Evolutionary conservation across 2,113 vertebrate genomes (phyloP).

Genomic region (Pteruthius melanotis): DNA sequence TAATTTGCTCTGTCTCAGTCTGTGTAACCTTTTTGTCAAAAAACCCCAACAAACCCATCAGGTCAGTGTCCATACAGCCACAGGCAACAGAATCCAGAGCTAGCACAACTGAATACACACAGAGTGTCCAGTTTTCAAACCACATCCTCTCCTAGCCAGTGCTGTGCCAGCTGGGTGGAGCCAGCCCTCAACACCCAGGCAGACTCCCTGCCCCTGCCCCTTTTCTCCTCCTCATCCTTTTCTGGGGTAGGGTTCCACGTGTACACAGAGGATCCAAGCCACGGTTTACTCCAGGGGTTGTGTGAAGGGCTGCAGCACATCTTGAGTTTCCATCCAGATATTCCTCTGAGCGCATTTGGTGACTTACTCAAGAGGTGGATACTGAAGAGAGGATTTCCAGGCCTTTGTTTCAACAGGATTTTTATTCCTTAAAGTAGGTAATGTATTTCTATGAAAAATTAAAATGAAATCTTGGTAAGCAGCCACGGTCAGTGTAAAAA

Average conservation of each 20-base stretch:
- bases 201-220: neutral
- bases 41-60: neutral
- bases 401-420: neutral
- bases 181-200: neutral
- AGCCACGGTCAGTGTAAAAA: neutral
- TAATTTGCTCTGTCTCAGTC: neutral
- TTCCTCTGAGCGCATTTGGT: fast-evolving
- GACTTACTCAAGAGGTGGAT: neutral
- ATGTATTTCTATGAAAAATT: neutral
- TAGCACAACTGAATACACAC: fast-evolving
- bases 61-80: neutral
- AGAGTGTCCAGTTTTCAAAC: neutral
- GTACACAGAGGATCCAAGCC: fast-evolving
- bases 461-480: neutral
- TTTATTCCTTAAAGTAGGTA: neutral
- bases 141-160: neutral
- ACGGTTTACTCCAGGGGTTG: fast-evolving
- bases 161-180: neutral
- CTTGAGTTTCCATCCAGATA: neutral
- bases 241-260: fast-evolving
- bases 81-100: neutral
- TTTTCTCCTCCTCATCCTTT: neutral
- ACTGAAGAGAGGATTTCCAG: neutral
- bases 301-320: neutral
- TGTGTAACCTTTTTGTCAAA: neutral